Conservation (phyloP, 2,888 invertebrate genomes). For the Gastracanthus pulcherrimus region DNA sequence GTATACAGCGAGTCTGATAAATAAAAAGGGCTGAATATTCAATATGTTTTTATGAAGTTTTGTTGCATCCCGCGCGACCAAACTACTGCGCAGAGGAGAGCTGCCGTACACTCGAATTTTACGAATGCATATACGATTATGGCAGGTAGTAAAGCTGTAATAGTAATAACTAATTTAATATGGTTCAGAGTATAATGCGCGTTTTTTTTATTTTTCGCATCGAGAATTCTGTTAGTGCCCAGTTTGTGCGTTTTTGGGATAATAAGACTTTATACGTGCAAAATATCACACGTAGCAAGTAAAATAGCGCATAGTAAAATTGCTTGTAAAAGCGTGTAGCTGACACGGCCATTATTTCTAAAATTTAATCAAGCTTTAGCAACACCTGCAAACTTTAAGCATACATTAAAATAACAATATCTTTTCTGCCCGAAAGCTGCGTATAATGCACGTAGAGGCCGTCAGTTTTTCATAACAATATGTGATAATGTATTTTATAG, state of each 20-base stretch:
- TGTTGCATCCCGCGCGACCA: too few relatives aligned
- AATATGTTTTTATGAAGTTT: slow-evolving; percentile 17
- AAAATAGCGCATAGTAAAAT: not conserved
- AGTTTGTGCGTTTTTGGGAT: not conserved
- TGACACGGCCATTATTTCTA: not conserved
- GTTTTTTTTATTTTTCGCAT: not conserved
- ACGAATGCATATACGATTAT: not conserved
- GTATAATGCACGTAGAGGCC: too few relatives aligned
- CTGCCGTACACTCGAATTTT: not conserved
- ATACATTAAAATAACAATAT: not conserved
- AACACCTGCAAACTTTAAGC: not conserved
- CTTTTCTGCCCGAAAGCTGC: too few relatives aligned
- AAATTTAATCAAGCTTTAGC: not conserved
- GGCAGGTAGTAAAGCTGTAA: not conserved
- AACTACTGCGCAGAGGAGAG: not conserved
- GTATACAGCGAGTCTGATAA: not conserved
- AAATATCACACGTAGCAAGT: not conserved
- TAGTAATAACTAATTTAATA: not conserved
- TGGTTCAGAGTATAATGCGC: not conserved
- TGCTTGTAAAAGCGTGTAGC: too few relatives aligned
- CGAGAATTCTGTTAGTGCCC: not conserved
- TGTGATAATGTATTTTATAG: too few relatives aligned
- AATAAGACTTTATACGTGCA: not conserved
- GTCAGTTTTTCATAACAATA: too few relatives aligned
- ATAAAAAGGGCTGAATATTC: not conserved